Evolutionary conservation across 2,888 invertebrate species (phyloP).

Genomic region (Andrena chrysosceles): DNA sequence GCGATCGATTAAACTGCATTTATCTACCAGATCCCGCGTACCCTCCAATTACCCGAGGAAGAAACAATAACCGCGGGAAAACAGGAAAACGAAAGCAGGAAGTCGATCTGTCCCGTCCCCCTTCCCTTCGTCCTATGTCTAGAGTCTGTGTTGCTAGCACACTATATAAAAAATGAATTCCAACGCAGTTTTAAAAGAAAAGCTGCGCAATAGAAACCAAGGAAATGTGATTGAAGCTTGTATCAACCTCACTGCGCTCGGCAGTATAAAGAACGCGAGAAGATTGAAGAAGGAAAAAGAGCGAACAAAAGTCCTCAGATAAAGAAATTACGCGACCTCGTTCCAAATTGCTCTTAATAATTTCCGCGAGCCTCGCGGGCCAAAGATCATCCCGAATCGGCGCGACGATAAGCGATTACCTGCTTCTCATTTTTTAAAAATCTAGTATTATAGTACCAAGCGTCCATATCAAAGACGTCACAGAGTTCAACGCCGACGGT

Average conservation of each 20-base stretch:
- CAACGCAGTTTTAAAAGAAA: too few relatives aligned
- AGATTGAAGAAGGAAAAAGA: too few relatives aligned
- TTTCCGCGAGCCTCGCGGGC: neutral
- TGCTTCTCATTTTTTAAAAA: neutral
- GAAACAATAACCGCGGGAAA: neutral
- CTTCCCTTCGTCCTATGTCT: neutral
- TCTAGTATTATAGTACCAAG: too few relatives aligned
- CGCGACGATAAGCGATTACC: neutral
- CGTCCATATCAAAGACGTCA: too few relatives aligned
- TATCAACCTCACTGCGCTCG: too few relatives aligned
- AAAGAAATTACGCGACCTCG: neutral
- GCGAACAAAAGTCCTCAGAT: neutral
- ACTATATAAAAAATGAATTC: too few relatives aligned
- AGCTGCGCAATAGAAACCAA: too few relatives aligned
- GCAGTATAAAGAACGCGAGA: too few relatives aligned
- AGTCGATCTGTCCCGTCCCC: neutral
- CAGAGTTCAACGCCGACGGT: too few relatives aligned
- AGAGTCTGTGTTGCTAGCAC: neutral
- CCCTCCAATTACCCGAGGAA: slow-evolving; percentile 19
- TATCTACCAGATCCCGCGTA: slow-evolving; percentile 25
- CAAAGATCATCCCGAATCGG: neutral
- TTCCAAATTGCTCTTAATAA: neutral
- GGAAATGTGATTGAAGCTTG: too few relatives aligned
- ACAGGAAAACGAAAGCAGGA: neutral
- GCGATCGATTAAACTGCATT: slow-evolving; percentile 17